Evolutionary conservation across 2,888 invertebrate species (phyloP).

Genomic region (Thera obeliscata): DNA sequence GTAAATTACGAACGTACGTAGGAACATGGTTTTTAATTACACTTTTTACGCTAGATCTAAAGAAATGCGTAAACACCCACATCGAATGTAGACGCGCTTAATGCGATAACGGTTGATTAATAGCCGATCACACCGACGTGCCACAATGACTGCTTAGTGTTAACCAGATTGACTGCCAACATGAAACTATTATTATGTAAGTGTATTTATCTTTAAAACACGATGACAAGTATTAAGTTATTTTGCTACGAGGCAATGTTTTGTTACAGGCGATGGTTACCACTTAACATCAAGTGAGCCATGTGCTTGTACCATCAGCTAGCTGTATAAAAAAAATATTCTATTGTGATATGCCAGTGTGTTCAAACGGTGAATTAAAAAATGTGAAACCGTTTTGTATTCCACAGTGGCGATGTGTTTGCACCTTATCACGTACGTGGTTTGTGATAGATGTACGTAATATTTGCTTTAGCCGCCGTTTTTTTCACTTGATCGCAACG

Average conservation of each 20-base stretch:
- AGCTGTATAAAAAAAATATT: no score
- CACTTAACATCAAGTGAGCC: no score
- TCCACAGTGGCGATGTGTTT: no score
- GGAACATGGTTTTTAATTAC: constrained; percentile 7
- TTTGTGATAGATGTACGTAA: no score
- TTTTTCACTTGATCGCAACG: no score
- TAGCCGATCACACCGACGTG: constrained; percentile 50
- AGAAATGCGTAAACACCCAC: constrained; percentile 37
- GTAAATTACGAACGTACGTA: background rate
- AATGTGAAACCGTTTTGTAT: no score
- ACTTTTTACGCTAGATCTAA: constrained; percentile 8
- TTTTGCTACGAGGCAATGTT: background rate
- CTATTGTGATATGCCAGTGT: no score
- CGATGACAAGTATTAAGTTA: background rate
- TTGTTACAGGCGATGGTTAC: no score
- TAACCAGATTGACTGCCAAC: constrained; percentile 46
- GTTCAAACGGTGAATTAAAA: no score
- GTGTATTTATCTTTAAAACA: constrained; percentile 27
- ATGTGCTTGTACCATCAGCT: no score
- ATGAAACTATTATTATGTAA: constrained; percentile 56
- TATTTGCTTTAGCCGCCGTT: no score
- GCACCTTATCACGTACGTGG: no score
- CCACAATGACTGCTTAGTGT: constrained; percentile 46
- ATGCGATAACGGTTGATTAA: constrained; percentile 66
- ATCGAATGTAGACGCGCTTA: constrained; percentile 51